Conservation (phyloP, 2,888 invertebrate genomes). For the Lasioglossum lativentre region DNA sequence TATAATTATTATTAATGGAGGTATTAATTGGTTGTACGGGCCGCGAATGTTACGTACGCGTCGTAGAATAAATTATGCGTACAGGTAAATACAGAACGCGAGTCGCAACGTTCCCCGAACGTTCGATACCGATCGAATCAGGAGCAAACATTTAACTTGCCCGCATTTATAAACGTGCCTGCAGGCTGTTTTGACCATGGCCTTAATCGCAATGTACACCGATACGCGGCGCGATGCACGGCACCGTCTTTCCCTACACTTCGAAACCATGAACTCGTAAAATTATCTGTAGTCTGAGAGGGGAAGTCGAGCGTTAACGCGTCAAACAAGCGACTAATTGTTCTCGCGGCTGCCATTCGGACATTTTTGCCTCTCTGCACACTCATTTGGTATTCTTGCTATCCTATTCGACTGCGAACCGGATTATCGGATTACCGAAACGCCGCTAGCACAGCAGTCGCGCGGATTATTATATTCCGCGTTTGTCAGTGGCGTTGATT, state of each 20-base stretch:
- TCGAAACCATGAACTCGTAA: constrained; percentile 17
- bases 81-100: not conserved
- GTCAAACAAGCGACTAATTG: not conserved
- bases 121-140: constrained; percentile 64
- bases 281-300: constrained; percentile 28
- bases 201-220: constrained; percentile 70
- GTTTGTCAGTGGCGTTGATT: too few species aligned
- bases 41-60: too few species aligned
- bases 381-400: not conserved
- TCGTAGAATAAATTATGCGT: not conserved
- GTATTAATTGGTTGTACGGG: too few species aligned
- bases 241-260: constrained; percentile 63
- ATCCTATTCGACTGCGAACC: not conserved
- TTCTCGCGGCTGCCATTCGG: not conserved
- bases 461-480: too few species aligned
- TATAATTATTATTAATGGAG: not conserved
- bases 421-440: not conserved
- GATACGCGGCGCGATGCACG: constrained; percentile 58
- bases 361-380: not conserved
- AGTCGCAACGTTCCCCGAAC: constrained; percentile 21
- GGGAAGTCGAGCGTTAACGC: not conserved
- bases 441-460: too few species aligned
- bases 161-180: constrained; percentile 63
- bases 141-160: constrained; percentile 66
- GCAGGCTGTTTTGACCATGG: constrained; percentile 68